Base-by-base conservation (phyloP, 2,888 invertebrate species). In the Andrena flavipes region DNA sequence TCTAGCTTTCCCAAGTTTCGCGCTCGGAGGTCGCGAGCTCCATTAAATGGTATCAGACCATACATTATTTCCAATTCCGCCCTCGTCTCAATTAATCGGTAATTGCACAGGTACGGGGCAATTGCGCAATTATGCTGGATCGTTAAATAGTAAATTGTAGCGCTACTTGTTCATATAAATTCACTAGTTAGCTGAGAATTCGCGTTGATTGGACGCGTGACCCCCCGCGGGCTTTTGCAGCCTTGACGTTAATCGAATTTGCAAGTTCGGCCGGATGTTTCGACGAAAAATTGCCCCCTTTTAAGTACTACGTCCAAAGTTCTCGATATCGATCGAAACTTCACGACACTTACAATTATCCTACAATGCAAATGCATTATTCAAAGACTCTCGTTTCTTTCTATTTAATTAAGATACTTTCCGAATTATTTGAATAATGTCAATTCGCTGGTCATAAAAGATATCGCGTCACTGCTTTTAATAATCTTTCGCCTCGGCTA, bases 191-290 rank as follows among this genome's bases (percentile, higher is more conserved):
- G 68, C 73, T 26, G 75, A 49, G 76, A 82, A 88, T 84, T 82
- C 73, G 20, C 80, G 82, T 79, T 88, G 88, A 87, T 87, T 88
- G 80, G 73, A 81, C 77, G 67, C 54, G 54, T 35, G 71, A 26
- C 26, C 71, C 82, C 77, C 84, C 33, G 23, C 70, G 74, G 82
- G 59, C 70, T 78, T 76, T 69, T 60, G 42, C 33, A 72, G 63
- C 87, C 83, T 80, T 83, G 72, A 35, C 65, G 81, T 59, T 88
- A 88, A 88, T 88, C 72, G 85, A 88, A 88, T 88, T 88, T 88
- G 59, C 86, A 88, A 84, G 88, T 83, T 84, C 67, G 33, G 62
- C 65, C 64, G 13, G 48, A n/a, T 8, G 33, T 42, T 5, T 5
- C 16, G 2, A 20, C 59, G 72, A 71, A 77, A 60, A 68, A 42